Conservation (phyloP, 2,797 vertebrate genomes). For the Melanotaenia maccullochi region DNA sequence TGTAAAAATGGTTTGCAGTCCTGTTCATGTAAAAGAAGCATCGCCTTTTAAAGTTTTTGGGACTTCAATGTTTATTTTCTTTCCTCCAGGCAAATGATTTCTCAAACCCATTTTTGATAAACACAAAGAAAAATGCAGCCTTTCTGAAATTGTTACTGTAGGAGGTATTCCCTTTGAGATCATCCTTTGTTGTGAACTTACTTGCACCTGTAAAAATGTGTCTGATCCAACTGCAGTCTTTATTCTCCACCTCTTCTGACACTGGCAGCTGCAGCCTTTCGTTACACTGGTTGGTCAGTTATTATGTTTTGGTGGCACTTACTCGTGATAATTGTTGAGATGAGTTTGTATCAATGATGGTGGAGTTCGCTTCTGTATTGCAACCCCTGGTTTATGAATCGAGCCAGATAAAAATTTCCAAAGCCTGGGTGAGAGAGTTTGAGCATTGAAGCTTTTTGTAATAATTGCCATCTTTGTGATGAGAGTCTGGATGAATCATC, state of each 20-base stretch:
- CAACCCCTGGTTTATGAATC: slow-evolving; percentile 1
- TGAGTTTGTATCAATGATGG: not conserved
- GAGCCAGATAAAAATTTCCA: not conserved
- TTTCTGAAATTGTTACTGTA: not conserved
- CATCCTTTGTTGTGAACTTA: no score
- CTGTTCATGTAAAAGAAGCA: not conserved
- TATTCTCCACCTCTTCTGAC: not conserved
- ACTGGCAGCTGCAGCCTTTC: not conserved
- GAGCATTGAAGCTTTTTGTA: not conserved
- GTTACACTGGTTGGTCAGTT: not conserved
- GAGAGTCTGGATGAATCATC: slow-evolving; percentile 31
- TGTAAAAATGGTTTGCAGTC: not conserved
- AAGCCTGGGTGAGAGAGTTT: not conserved
- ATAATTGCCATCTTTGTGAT: slow-evolving; percentile 32
- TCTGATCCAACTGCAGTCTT: not conserved
- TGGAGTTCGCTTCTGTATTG: not conserved
- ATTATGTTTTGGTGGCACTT: not conserved
- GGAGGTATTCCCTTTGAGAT: not conserved
- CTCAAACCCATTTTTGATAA: not conserved
- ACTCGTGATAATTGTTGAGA: not conserved
- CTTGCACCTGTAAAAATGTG: not conserved
- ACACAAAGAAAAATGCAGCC: not conserved
- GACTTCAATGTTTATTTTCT: not conserved
- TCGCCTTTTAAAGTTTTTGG: not conserved
- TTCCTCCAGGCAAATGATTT: not conserved